Conservation (phyloP, 2,888 invertebrate genomes). For the Aethes cnicana region DNA sequence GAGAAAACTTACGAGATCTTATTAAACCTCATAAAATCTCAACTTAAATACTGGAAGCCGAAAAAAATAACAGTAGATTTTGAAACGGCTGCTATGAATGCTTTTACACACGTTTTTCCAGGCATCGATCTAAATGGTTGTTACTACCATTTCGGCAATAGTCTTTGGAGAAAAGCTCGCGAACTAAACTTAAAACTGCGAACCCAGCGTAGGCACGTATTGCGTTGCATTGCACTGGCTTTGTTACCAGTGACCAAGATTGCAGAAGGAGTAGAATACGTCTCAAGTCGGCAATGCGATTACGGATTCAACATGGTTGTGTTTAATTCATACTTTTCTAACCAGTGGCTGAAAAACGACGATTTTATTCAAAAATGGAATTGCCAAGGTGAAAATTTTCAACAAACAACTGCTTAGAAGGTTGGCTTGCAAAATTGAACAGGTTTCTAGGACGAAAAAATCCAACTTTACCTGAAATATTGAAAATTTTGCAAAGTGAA, state of each 20-base stretch:
- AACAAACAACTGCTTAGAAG: slow-evolving; percentile 7
- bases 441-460: not conserved
- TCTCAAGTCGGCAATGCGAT: not conserved
- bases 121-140: slow-evolving; percentile 2
- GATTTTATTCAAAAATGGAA: slow-evolving; percentile 3
- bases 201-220: slow-evolving; percentile 2
- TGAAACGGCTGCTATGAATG: slow-evolving; percentile 5
- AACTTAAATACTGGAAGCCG: not conserved
- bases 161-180: slow-evolving; percentile 7
- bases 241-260: slow-evolving; percentile 2
- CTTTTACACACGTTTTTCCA: not conserved
- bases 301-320: not conserved
- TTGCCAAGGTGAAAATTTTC: slow-evolving; percentile 4
- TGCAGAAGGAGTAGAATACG: not conserved
- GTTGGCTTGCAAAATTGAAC: slow-evolving; percentile 7
- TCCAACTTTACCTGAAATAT: not conserved
- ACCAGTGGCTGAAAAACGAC: not conserved
- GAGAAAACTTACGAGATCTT: slow-evolving; percentile 3
- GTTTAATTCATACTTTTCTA: not conserved
- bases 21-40: not conserved
- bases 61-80: slow-evolving; percentile 11
- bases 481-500: too few relatives aligned
- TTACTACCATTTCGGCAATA: not conserved
- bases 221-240: slow-evolving; percentile 1
- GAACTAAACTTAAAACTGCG: not conserved